These are phyloP conservation scores for Clinocottus analis DNA, from an alignment of 2,113 vertebrate genomes.

Conservation along the genomic window DNA sequence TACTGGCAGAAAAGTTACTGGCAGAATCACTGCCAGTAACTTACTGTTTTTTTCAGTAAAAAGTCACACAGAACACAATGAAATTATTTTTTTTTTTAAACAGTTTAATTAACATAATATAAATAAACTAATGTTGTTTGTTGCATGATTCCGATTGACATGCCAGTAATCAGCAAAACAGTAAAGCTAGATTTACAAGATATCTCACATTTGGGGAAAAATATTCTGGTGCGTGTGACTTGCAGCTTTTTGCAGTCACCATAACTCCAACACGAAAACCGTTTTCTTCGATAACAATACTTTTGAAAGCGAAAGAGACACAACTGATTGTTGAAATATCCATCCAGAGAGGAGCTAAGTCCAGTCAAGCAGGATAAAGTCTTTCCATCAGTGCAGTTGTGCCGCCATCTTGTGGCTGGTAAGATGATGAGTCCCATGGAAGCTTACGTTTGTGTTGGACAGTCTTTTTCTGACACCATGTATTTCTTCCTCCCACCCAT, in stretches of 20 bases:
- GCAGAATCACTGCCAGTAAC: neutral
- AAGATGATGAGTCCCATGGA: neutral
- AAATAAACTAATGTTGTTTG: neutral
- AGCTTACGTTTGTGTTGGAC: neutral
- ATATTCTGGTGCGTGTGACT: neutral
- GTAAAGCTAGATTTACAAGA: neutral
- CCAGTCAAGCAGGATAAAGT: neutral
- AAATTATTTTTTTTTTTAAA: neutral
- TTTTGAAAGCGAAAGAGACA: constrained; percentile 1
- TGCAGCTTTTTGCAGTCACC: neutral
- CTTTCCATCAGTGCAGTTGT: neutral
- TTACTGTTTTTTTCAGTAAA: neutral
- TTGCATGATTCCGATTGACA: neutral
- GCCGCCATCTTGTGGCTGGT: constrained; percentile 64
- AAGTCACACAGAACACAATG: neutral
- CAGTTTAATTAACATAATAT: neutral
- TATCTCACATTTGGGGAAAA: neutral
- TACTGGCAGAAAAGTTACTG: neutral
- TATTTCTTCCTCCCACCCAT: too few relatives aligned
- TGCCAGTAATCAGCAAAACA: neutral
- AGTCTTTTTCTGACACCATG: too few relatives aligned
- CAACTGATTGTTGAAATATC: neutral
- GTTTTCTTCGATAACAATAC: neutral
- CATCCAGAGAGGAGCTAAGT: neutral
- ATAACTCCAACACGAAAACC: neutral